Evolutionary conservation across 2,797 vertebrate species (phyloP).

Genomic region (Cygnus olor): DNA sequence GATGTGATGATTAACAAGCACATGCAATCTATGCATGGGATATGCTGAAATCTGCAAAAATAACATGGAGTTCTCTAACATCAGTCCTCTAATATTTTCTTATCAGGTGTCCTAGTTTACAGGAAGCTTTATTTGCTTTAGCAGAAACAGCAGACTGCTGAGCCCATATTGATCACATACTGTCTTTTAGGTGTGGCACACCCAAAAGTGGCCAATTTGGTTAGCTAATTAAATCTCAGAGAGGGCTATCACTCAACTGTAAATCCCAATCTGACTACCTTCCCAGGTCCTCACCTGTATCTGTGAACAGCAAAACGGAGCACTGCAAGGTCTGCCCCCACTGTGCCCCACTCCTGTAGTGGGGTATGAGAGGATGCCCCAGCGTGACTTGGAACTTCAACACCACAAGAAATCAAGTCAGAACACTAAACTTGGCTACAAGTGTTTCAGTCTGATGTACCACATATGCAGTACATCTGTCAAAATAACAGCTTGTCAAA

Average conservation of each 20-base stretch:
- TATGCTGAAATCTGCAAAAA: not conserved
- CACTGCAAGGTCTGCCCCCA: not conserved
- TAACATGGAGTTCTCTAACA: not conserved
- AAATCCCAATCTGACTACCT: not conserved
- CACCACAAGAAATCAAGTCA: not conserved
- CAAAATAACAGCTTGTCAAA: not conserved
- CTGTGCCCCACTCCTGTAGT: not conserved
- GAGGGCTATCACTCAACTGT: not conserved
- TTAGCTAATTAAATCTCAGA: not conserved
- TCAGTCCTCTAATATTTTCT: not conserved
- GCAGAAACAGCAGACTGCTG: not conserved
- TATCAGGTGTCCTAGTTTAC: not conserved
- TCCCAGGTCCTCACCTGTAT: not conserved
- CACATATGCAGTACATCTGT: not conserved
- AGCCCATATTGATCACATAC: fast-evolving
- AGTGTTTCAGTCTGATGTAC: not conserved
- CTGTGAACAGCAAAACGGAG: not conserved
- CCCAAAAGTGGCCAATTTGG: not conserved
- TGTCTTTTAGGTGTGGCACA: not conserved
- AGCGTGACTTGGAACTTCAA: not conserved
- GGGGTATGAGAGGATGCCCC: not conserved
- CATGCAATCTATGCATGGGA: not conserved
- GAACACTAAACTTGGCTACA: not conserved
- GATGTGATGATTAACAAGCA: not conserved
- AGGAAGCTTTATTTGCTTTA: not conserved